Percentiles rank a stretch among this genome's conserved stretches.
phyloP scores from a whole-genome alignment of 2,888 invertebrate genomes.

The Phanerotoma sp. region DNA sequence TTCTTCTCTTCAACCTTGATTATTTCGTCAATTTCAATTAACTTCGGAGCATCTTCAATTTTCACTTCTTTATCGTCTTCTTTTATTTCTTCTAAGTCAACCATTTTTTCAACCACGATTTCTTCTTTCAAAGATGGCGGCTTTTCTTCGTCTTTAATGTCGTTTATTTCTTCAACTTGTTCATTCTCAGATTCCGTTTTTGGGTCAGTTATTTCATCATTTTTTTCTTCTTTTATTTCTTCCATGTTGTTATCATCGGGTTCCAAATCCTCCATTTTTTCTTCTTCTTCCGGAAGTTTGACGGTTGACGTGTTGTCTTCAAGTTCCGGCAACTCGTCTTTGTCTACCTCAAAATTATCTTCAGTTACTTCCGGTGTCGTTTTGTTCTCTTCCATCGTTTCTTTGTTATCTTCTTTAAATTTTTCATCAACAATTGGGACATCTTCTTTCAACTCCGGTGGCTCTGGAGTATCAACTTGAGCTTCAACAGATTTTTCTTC shows the following conservation, averaged over 20 bases:
- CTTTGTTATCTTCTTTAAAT: too few relatives aligned
- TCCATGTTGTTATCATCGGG: slow-evolving; percentile 42
- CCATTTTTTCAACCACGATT: slow-evolving; percentile 31
- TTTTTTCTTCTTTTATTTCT: slow-evolving; percentile 17
- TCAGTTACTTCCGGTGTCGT: too few relatives aligned
- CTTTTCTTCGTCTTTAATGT: slow-evolving; percentile 33
- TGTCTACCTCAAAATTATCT: too few relatives aligned
- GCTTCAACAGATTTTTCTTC: slow-evolving; percentile 35
- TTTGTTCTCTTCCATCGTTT: too few relatives aligned
- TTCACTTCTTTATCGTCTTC: slow-evolving; percentile 32
- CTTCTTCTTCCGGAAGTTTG: too few relatives aligned
- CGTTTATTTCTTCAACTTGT: slow-evolving; percentile 18
- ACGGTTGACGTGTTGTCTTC: too few relatives aligned
- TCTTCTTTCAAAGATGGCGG: slow-evolving; percentile 19
- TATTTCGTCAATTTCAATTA: slow-evolving; percentile 31
- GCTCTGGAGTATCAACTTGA: too few relatives aligned
- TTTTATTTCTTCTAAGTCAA: slow-evolving; percentile 35
- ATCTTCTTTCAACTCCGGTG: too few relatives aligned
- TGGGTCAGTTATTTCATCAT: neutral
- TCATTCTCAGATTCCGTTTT: slow-evolving; percentile 12
- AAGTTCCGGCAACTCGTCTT: too few relatives aligned
- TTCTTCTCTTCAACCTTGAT: slow-evolving; percentile 39
- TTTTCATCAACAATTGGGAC: too few relatives aligned
- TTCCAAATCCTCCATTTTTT: slow-evolving; percentile 34
- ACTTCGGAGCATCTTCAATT: slow-evolving; percentile 34